Base-by-base conservation (phyloP, 1,140 invertebrate species). In the Delia radicum region DNA sequence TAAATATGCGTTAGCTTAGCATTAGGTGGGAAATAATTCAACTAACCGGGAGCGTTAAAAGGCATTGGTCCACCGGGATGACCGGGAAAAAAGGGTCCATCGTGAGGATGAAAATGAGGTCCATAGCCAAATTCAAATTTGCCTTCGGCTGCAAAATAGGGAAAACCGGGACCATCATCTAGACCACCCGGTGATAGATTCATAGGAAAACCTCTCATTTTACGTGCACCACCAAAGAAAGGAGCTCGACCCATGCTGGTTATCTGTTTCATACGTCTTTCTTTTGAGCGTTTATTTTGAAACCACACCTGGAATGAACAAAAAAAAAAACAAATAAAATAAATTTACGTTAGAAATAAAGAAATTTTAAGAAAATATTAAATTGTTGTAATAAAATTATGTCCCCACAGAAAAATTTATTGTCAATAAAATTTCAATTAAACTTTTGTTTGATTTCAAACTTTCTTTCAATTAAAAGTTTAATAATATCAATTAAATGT, bases 261-360 rank as follows among this genome's bases (percentile, higher is more conserved):
- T 79, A 96, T 90, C 84, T 96, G 95, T 84, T 96, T 96, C 82
- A 97, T 91, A 79, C 97, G 92, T 77, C 98, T 90, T 88, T 98
- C 96, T 89, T 99, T 99, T 80, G 97, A 98, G 77, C 98, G 90
- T 83, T 98, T 98, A 88, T 99, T 99, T 90, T 99, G 98, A 89
- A 99, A 99, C 98, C 98, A 99, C 75, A 99, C 98, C 98, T 99
- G 90, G 42, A 83, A 81, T 21, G 55, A 37, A 28, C 18, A 21
- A 76, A 21, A 71, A n/a, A 63, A 55, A 55, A 31, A 37, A 28
- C 29, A 46, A 63, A 55, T 12, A n/a, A 5, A 55, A 42, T 42
- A 24, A 24, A 61, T 1, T 3, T 1, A 10, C 26, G 7, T 27
- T 69, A 21, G 27, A 29, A 69, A 28, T 21, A 2, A 12, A 12